phyloP scores from a whole-genome alignment of 1,140 invertebrate genomes.

The Meteorus sp. region DNA sequence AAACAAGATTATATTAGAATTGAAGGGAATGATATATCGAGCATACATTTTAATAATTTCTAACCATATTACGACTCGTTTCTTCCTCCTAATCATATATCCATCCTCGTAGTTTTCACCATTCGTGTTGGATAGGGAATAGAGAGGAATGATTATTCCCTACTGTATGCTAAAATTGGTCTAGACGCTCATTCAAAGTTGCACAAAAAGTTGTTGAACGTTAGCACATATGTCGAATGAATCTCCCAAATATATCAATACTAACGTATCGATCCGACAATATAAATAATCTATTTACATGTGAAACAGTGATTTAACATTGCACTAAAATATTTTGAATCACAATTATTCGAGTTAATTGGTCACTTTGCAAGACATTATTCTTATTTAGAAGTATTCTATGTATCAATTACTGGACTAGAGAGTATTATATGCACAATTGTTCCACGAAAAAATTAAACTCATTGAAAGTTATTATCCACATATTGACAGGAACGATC shows the following conservation, averaged over 20 bases:
- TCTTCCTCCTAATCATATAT: too few relatives aligned
- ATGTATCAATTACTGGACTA: not conserved
- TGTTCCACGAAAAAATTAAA: not conserved
- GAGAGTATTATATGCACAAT: not conserved
- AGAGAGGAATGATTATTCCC: too few relatives aligned
- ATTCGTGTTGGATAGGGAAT: too few relatives aligned
- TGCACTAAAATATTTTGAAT: conserved; percentile 28
- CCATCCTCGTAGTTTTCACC: too few relatives aligned
- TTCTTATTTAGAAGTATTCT: not conserved
- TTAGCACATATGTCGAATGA: conserved; percentile 4
- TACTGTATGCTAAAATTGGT: not conserved
- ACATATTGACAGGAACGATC: not conserved
- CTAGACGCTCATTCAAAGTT: not conserved
- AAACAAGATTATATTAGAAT: too few relatives aligned
- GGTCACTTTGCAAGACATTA: conserved; percentile 11
- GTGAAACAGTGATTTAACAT: conserved; percentile 25
- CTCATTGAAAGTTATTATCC: too few relatives aligned
- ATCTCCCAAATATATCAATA: conserved; percentile 10
- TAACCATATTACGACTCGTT: too few relatives aligned
- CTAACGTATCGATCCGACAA: conserved; percentile 7
- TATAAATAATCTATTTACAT: conserved; percentile 27
- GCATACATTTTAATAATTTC: too few relatives aligned
- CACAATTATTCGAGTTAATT: conserved; percentile 23
- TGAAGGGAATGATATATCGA: too few relatives aligned
- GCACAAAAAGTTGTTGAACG: too few relatives aligned